Evolutionary conservation across 2,888 invertebrate genomes (phyloP), one percentile per base, ranked within the genome.

Genomic region (Machimus rusticus): DNA sequence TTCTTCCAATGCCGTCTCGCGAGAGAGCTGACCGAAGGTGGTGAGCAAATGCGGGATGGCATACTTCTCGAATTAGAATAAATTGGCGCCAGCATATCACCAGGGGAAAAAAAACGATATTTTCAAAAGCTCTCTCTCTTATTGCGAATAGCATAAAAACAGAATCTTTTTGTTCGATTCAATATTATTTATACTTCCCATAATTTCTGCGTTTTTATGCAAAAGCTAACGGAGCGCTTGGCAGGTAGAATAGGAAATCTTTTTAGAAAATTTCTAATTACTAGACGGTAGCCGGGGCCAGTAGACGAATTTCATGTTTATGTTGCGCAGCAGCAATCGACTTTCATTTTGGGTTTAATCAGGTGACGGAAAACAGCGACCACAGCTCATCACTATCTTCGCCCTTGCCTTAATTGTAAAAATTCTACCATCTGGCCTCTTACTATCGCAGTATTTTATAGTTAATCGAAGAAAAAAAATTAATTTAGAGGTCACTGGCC

Each of bases 401-500:
- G 23, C 66, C 66, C 66, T 66, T 66, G 66, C 66, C 66, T 66
- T 66, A 66, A 66, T 66, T 66, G 66, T 19, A 66, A 28, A 34
- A 23, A 66, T 66, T 66, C 66, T 66, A 66, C 14, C 28, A 5
- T n/a, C 66, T 28, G 66, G 23, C 66, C 66, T 66, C 28, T 66
- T 66, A 66, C 66, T 66, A 66, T 66, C 77, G 28, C 16, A 39
- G 9, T 78, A 23, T 78, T 78, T 57, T 57, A 57, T 66, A 23
- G 28, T 43, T 78, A n/a, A 39, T 37, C 23, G n/a, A 78, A 43
- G 12, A 39, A 19, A 78, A 19, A 77, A n/a, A 16, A 2, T 14
- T 14, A 76, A 77, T 39, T 81, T 81, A 81, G 81, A 81, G 81
- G 81, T 81, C 81, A 81, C 51, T 81, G 81, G 51, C 81, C 81